Percentiles rank a stretch among this genome's conserved stretches.
phyloP scores from a whole-genome alignment of 2,113 vertebrate species.

The Antechinus stuartii region DNA sequence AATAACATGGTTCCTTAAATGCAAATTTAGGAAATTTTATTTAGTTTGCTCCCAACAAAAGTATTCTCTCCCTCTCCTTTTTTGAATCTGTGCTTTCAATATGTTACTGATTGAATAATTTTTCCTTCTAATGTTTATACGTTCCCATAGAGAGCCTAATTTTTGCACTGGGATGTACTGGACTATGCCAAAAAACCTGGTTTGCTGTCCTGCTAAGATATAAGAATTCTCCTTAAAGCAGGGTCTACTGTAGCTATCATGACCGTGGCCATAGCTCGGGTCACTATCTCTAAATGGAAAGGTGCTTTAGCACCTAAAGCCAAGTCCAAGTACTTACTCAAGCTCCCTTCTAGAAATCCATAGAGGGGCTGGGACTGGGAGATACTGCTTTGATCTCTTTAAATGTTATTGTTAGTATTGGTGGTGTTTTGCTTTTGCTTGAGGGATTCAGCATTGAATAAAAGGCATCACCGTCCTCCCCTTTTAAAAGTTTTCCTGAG shows the following conservation, averaged over 20 bases:
- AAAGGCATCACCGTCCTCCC: background rate
- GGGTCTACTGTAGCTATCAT: background rate
- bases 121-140: background rate
- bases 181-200: background rate
- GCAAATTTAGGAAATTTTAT: background rate
- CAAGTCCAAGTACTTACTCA: background rate
- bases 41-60: background rate
- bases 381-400: accelerated
- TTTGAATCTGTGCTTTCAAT: background rate
- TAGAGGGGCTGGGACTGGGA: too few relatives aligned
- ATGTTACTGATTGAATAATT: background rate
- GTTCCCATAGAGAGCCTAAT: background rate
- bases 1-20: background rate
- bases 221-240: too few relatives aligned
- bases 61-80: background rate
- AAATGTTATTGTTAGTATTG: background rate
- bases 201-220: background rate
- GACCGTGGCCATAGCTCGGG: too few relatives aligned
- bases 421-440: background rate
- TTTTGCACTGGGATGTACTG: background rate
- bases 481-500: background rate
- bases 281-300: background rate
- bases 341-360: background rate
- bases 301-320: background rate
- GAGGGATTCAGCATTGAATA: background rate